Conservation (phyloP, 1,140 invertebrate genomes). For the Tetranychus urticae region DNA sequence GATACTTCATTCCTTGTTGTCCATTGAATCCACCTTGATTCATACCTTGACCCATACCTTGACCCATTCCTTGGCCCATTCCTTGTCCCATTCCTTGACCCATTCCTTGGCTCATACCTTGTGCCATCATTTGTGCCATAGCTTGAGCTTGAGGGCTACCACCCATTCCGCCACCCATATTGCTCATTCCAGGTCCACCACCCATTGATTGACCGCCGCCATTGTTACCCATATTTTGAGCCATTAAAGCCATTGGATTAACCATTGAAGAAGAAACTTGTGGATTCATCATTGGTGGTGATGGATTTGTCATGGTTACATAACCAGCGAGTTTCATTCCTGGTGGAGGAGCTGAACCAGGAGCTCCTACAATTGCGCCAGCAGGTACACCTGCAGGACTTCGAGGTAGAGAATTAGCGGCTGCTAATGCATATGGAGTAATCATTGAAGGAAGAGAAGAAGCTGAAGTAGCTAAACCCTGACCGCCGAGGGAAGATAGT, state of each 20-base stretch:
- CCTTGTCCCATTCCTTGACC: not conserved
- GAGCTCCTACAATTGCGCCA: slow-evolving; percentile 2
- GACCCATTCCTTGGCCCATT: not conserved
- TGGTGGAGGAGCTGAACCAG: not conserved
- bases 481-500: not conserved
- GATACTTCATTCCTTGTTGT: not conserved
- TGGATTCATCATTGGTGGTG: not conserved
- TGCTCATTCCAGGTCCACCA: not conserved
- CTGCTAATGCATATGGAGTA: not conserved
- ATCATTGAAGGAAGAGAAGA: not conserved
- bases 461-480: not conserved
- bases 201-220: not conserved
- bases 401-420: not conserved
- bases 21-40: not conserved
- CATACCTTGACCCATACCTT: not conserved
- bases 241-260: not conserved
- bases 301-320: not conserved
- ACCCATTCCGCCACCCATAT: not conserved
- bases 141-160: not conserved
- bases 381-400: not conserved
- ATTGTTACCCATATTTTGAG: not conserved
- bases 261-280: not conserved
- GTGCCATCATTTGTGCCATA: not conserved
- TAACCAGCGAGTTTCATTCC: slow-evolving; percentile 4
- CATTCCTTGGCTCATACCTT: not conserved